Percentiles rank a stretch among this genome's conserved stretches.
Evolutionary conservation across 2,113 vertebrate species (phyloP).

Genomic region (Grammomys dolichurus): DNA sequence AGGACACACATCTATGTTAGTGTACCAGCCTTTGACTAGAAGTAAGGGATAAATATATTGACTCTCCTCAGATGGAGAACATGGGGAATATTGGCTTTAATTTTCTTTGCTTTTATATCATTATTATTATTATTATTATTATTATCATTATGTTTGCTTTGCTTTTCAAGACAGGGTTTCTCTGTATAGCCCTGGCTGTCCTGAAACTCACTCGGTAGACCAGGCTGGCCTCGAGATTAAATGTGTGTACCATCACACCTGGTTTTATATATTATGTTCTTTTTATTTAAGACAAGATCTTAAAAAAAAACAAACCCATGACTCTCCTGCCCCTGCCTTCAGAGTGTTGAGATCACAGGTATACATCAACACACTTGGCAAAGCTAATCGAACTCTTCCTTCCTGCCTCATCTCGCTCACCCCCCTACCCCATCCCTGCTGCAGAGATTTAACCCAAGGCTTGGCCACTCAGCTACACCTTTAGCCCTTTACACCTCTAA

Average conservation of each 20-base stretch:
- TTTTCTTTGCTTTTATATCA: background rate
- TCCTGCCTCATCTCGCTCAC: no score
- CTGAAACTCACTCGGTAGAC: no score
- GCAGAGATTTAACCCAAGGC: background rate
- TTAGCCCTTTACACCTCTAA: background rate
- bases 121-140: no score
- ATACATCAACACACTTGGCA: background rate
- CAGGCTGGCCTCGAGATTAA: no score
- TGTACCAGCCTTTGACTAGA: constrained; percentile 18
- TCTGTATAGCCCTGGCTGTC: no score
- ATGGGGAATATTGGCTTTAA: constrained; percentile 1
- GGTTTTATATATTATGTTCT: background rate
- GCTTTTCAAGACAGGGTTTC: background rate
- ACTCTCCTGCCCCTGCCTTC: background rate
- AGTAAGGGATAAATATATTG: background rate
- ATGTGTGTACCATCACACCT: no score
- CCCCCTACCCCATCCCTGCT: background rate
- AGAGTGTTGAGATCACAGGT: background rate
- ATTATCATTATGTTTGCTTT: background rate
- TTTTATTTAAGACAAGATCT: background rate
- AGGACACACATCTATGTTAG: background rate
- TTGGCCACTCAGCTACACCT: background rate
- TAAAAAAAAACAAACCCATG: background rate
- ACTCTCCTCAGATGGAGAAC: background rate
- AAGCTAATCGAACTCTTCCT: background rate